A percentile compares a stretch with the other conserved stretches of the same genome.
Evolutionary conservation across 1,140 invertebrate species (phyloP).

Genomic region (Brachionus angularis): DNA sequence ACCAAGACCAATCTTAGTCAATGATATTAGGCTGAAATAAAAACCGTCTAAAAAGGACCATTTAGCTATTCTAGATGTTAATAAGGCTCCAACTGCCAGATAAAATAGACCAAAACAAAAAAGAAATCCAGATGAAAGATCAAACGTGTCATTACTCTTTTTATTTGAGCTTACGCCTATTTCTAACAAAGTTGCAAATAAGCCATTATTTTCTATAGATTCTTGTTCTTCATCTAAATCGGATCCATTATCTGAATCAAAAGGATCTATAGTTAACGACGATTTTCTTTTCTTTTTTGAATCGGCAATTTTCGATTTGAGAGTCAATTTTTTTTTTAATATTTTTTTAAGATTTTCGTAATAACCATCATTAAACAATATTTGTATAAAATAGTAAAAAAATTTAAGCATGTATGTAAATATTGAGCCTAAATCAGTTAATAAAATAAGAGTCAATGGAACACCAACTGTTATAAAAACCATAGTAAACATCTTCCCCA

Average conservation of each 20-base stretch:
- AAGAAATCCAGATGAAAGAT: background rate
- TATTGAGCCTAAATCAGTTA: constrained; percentile 32
- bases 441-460: constrained; percentile 49
- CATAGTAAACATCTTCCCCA: constrained; percentile 59
- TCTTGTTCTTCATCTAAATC: constrained; percentile 16
- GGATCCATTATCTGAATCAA: constrained; percentile 5
- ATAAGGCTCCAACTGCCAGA: background rate
- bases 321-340: constrained; percentile 18
- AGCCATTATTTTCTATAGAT: too few species aligned
- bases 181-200: constrained; percentile 5
- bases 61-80: background rate
- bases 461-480: constrained; percentile 54
- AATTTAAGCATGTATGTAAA: constrained; percentile 29
- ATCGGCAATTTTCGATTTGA: constrained; percentile 20
- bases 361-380: background rate
- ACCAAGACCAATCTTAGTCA: background rate
- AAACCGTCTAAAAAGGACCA: background rate
- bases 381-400: background rate
- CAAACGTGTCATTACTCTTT: constrained; percentile 29
- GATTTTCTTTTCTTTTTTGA: background rate
- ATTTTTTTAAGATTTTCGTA: constrained; percentile 3
- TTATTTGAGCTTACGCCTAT: background rate
- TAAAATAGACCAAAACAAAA: constrained; percentile 6
- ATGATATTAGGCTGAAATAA: background rate
- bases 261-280: constrained; percentile 15